A percentile compares a stretch with the other conserved stretches of the same genome.
phyloP scores from a whole-genome alignment of 2,888 invertebrate species.

The Cremastinae sp. region DNA sequence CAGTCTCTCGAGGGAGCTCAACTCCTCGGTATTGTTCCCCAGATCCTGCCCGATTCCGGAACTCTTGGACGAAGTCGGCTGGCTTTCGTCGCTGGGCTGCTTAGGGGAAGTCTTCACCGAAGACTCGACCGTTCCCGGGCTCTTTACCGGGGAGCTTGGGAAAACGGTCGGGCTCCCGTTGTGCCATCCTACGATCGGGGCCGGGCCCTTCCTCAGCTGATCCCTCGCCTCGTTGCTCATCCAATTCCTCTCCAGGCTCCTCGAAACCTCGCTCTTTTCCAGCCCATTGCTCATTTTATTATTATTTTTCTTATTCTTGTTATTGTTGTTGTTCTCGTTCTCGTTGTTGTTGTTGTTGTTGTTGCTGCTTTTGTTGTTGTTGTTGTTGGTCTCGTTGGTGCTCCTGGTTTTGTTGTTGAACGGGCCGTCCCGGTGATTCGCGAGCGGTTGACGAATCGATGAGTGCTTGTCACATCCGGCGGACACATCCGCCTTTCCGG shows the following conservation, averaged over 20 bases:
- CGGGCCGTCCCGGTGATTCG: slow-evolving; percentile 55
- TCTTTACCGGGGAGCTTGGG: slow-evolving; percentile 67
- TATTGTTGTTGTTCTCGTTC: slow-evolving; percentile 53
- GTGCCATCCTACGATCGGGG: slow-evolving; percentile 78
- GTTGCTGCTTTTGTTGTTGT: slow-evolving; percentile 55
- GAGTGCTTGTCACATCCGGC: neutral
- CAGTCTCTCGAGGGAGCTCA: slow-evolving; percentile 73
- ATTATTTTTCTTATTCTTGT: slow-evolving; percentile 64
- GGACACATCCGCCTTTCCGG: slow-evolving; percentile 17
- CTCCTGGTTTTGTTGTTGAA: slow-evolving; percentile 61
- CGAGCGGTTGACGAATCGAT: neutral
- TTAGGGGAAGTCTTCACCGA: slow-evolving; percentile 31
- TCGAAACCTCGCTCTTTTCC: slow-evolving; percentile 46
- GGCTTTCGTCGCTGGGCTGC: too few relatives aligned
- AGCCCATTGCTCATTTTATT: slow-evolving; percentile 59
- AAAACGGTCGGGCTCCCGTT: slow-evolving; percentile 75
- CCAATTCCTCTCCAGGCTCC: neutral
- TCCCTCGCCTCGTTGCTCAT: slow-evolving; percentile 47
- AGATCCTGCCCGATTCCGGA: slow-evolving; percentile 82
- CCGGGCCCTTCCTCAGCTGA: slow-evolving; percentile 66
- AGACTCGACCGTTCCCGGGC: slow-evolving; percentile 48
- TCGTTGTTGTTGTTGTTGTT: slow-evolving; percentile 63
- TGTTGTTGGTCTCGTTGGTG: slow-evolving; percentile 39
- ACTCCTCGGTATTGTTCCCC: slow-evolving; percentile 72
- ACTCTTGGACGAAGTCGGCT: slow-evolving; percentile 75